These are phyloP conservation scores for Columbina picui DNA, from an alignment of 2,113 vertebrate genomes.

Conservation along the genomic window DNA sequence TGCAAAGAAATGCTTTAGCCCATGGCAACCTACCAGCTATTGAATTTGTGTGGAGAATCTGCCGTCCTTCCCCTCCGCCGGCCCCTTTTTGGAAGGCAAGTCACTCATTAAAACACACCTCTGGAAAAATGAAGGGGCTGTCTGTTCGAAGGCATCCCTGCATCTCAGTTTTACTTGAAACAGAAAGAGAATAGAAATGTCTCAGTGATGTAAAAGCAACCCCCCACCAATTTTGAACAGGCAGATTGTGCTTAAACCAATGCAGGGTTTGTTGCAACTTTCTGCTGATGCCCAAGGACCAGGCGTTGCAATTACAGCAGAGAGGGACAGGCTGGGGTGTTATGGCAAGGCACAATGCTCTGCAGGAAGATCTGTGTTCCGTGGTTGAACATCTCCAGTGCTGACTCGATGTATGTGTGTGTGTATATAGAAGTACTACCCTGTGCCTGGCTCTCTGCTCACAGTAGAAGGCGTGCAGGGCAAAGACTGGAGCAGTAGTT, in stretches of 20 bases:
- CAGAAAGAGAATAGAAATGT: conserved; percentile 54
- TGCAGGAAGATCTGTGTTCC: background rate
- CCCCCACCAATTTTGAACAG: conserved; percentile 17
- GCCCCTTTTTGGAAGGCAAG: conserved; percentile 66
- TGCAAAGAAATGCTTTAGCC: conserved; percentile 65
- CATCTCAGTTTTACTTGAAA: conserved; percentile 47
- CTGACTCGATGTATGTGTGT: background rate
- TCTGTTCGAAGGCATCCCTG: conserved; percentile 49
- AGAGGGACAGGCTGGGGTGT: background rate
- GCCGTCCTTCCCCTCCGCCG: conserved; percentile 54
- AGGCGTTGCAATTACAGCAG: background rate
- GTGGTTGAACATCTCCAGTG: background rate
- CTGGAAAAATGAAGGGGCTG: conserved; percentile 68
- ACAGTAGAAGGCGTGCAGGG: background rate
- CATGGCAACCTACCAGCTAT: conserved; percentile 69
- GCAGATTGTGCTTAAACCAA: conserved; percentile 11
- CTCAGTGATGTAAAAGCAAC: conserved; percentile 37
- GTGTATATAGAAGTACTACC: background rate
- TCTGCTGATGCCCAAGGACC: conserved; percentile 51
- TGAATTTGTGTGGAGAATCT: conserved; percentile 69
- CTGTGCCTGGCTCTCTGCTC: background rate
- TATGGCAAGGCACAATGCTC: background rate
- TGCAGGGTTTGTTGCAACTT: conserved; percentile 28
- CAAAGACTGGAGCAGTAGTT: conserved; percentile 38
- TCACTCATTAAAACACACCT: conserved; percentile 68